Evolutionary conservation across 2,888 invertebrate genomes (phyloP).

Genomic region (Chrysina gloriosa): DNA sequence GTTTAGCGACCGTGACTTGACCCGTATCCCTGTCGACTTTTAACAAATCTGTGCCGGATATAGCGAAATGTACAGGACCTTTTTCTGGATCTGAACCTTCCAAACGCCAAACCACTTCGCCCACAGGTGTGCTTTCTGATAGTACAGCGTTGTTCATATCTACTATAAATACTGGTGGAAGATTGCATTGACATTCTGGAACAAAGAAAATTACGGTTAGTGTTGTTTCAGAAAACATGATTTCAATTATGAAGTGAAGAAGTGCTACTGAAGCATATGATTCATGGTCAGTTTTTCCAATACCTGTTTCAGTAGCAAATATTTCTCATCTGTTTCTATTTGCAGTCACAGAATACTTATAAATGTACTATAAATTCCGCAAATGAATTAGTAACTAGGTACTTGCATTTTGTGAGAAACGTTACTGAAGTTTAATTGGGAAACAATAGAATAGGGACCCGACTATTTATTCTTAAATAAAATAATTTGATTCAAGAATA

Average conservation of each 20-base stretch:
- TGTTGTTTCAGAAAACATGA: neutral
- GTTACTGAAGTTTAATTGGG: no score
- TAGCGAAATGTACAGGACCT: slow-evolving; percentile 75
- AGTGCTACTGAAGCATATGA: no score
- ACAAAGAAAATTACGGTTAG: slow-evolving; percentile 46
- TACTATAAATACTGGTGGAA: slow-evolving; percentile 78
- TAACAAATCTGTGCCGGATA: slow-evolving; percentile 85
- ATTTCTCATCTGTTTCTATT: no score
- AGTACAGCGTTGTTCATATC: slow-evolving; percentile 83
- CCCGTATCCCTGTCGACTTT: slow-evolving; percentile 82
- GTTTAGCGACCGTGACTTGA: slow-evolving; percentile 81
- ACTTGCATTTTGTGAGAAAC: no score
- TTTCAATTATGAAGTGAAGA: neutral
- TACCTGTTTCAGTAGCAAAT: no score
- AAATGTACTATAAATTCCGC: no score
- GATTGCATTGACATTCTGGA: slow-evolving; percentile 68
- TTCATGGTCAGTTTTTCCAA: no score
- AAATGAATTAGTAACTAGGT: no score
- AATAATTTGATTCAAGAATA: no score
- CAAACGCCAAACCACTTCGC: slow-evolving; percentile 80
- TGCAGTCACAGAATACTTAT: no score
- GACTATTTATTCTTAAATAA: no score
- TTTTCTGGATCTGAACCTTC: slow-evolving; percentile 87
- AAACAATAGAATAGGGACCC: no score
- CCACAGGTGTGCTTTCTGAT: slow-evolving; percentile 83